phyloP scores from a whole-genome alignment of 2,797 vertebrate genomes.

The Yasuhikotakia modesta region DNA sequence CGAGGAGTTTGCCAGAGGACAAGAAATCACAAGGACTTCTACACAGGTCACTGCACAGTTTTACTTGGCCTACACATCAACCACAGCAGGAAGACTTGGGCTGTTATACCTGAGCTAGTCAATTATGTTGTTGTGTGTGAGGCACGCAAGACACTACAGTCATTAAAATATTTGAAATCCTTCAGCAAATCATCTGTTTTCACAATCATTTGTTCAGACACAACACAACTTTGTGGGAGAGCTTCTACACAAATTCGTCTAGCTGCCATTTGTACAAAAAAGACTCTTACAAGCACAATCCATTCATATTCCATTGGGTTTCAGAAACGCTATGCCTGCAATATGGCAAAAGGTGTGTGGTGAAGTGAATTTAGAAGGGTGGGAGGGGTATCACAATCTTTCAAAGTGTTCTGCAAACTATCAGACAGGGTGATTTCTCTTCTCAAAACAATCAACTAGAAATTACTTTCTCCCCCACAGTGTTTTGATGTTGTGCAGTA shows the following conservation, averaged over 20 bases:
- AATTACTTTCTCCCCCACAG: neutral
- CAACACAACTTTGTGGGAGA: neutral
- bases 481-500: neutral
- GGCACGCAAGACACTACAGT: neutral
- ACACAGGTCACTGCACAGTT: constrained; percentile 51
- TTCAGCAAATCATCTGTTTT: neutral
- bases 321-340: neutral
- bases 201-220: neutral
- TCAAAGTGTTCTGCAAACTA: constrained; percentile 5
- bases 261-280: constrained; percentile 3
- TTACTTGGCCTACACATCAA: constrained; percentile 43
- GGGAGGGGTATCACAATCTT: neutral
- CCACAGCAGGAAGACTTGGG: constrained; percentile 33
- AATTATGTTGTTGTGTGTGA: constrained; percentile 15
- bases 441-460: constrained; percentile 1
- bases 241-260: neutral
- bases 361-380: neutral
- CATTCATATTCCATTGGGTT: neutral
- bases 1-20: constrained; percentile 43
- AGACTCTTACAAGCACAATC: neutral
- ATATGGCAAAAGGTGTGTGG: neutral
- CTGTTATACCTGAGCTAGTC: constrained; percentile 12
- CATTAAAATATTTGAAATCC: neutral
- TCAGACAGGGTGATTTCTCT: constrained; percentile 1
- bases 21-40: constrained; percentile 26